A percentile compares a stretch with the other conserved stretches of the same genome.
These are phyloP conservation scores for Lytechinus pictus DNA, from an alignment of 35 echinoderm and acorn worm species.

Conservation along the genomic window DNA sequence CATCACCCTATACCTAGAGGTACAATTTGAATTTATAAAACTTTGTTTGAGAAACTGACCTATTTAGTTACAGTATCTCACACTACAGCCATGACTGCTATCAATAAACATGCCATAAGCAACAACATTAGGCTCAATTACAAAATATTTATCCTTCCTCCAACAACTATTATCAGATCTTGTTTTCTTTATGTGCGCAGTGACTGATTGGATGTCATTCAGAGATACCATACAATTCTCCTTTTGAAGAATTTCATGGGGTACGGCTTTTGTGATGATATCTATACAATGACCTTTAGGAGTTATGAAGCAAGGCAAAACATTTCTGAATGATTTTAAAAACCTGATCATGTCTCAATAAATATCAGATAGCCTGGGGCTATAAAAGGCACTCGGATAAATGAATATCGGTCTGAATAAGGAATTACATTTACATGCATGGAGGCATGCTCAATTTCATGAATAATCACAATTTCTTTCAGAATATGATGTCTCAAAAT, in stretches of 20 bases:
- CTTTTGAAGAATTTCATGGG: background rate
- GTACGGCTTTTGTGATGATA: background rate
- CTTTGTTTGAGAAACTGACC: too few species aligned
- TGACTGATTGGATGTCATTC: background rate
- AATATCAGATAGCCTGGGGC: background rate
- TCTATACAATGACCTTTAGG: background rate
- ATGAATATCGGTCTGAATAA: background rate
- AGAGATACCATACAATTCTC: background rate
- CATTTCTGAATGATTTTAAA: background rate
- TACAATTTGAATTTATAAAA: too few species aligned
- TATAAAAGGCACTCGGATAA: background rate
- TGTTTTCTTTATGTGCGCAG: background rate
- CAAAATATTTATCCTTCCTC: background rate
- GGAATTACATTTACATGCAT: too few species aligned
- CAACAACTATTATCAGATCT: background rate
- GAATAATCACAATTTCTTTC: too few species aligned
- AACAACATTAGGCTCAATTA: background rate
- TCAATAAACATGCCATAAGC: background rate
- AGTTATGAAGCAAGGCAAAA: background rate
- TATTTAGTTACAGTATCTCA: too few species aligned
- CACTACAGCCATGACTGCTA: too few species aligned
- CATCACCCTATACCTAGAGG: too few species aligned
- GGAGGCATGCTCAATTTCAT: too few species aligned
- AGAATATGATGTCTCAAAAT: too few species aligned
- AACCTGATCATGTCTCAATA: background rate